Base-by-base conservation (phyloP, 2,113 vertebrate genomes). In the Platysteira castanea region DNA sequence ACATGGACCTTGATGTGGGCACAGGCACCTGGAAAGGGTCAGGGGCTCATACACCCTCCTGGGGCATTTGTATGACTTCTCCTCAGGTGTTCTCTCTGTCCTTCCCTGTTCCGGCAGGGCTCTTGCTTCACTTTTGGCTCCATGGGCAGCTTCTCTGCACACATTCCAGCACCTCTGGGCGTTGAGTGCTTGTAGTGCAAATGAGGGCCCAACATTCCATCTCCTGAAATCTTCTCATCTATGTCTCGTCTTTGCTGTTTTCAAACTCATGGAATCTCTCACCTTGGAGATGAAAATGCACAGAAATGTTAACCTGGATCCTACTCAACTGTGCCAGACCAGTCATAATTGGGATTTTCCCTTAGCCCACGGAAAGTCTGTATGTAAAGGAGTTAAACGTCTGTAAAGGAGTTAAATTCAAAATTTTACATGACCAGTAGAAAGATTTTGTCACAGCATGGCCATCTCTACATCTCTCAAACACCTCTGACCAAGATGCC, bases 11-110 rank as follows among this genome's bases (percentile, higher is more conserved):
- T 8, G 3, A 22, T 9, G 27, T 30, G 24, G 28, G 19, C 15
- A 74, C 0, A 0, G 44, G 31, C 37, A 67, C 10, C 8, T 2
- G 1, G 30, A 44, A 73, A 15, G 19, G 4, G 4, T 8, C 7
- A 1, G 11, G 4, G 1, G 8, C 10, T 74, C 27, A 13, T 15
- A 22, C 19, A 4, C 3, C 42, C 26, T 67, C 17, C 23, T 24
- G 37, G 49, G 24, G 27, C 3, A 2, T 2, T 3, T 31, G 7
- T 44, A 17, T 5, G 0, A 69, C 41, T 53, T 13, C 15, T 67
- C 16, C 46, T 76, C 1, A 2, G 28, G 14, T 1, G 1, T 13
- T 37, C 28, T 16, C 27, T 65, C 20, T 39, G n/a, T 70, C 27
- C 6, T 6, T 46, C 13, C 19, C 19, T 39, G 7, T 22, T 64